Evolutionary conservation across 2,797 vertebrate species (phyloP).

Genomic region (Nothura maculosa): DNA sequence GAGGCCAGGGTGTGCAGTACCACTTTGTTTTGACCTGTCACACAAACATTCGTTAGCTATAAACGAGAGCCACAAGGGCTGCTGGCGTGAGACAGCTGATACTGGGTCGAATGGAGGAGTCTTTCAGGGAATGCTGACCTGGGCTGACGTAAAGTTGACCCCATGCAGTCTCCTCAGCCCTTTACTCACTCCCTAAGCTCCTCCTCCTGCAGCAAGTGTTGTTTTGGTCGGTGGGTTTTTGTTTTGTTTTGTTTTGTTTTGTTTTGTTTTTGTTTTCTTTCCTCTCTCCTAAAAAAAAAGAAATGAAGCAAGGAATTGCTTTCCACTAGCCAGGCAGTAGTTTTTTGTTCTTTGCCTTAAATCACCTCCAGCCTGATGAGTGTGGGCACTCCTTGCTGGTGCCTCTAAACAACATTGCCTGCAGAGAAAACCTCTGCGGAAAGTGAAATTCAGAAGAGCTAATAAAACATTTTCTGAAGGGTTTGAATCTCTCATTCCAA

Average conservation of each 20-base stretch:
- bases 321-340: conserved; percentile 6
- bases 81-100: background rate
- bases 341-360: conserved; percentile 59
- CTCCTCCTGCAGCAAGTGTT: background rate
- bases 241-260: background rate
- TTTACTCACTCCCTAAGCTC: background rate
- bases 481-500: conserved; percentile 76
- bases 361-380: conserved; percentile 60
- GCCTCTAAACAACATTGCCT: conserved; percentile 57
- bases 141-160: background rate
- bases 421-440: conserved; percentile 63
- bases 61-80: background rate
- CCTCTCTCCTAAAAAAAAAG: conserved; percentile 16
- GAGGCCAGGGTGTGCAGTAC: background rate
- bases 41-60: rapidly evolving
- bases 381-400: conserved; percentile 44
- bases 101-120: background rate
- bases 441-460: conserved; percentile 74
- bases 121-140: background rate
- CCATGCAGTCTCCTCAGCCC: background rate
- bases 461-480: conserved; percentile 78
- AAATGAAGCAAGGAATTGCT: conserved; percentile 30
- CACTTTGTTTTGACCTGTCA: background rate
- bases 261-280: background rate
- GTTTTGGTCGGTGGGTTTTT: background rate